Base-by-base conservation (phyloP, 2,113 vertebrate genomes). In the Bos indicus region DNA sequence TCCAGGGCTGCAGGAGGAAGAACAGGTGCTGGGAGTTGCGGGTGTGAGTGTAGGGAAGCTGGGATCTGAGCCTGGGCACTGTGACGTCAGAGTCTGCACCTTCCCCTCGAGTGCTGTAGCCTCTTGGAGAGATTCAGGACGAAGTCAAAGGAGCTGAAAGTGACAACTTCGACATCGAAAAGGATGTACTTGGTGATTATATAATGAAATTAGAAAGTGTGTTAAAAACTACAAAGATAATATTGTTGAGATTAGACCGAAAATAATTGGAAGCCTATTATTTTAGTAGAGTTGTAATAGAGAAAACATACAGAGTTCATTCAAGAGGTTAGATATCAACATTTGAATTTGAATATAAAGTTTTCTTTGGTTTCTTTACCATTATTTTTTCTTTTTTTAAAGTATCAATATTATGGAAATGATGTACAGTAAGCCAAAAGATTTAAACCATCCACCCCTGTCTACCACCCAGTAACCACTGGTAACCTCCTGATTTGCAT, bases 71-170 rank as follows among this genome's bases (percentile, higher is more conserved):
- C 14, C 36, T 0, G 0, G 51, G 21, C 9, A 1, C 3, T 40
- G 1, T 52, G 77, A 33, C 36, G 14, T 36, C 74, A 64, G 94
- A 60, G 67, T 62, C 78, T 36, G 33, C 10, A 1, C 43, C 46
- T 40, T 21, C 2, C 23, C 36, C 7, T 1, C 25, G 1, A 7
- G 0, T 26, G 11, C 7, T 67, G 0, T 4, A 9, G 7, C 52
- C 28, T 91, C 46, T 54, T 88, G 14, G n/a, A 19, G 16, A 94
- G 15, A 60, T 33, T 82, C 25, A 54, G 82, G 74, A 77, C 30
- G 26, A 30, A 67, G 81, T 19, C 54, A 80, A 84, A 83, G 43
- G 88, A 95, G 17, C 4, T 40, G 7, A 30, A 54, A 77, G 26
- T 52, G 21, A 46, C 28, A 59, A 2, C 86, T 87, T 89, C 21